Base-by-base conservation (phyloP, 2,797 vertebrate species). In the Acanthornis magna region DNA sequence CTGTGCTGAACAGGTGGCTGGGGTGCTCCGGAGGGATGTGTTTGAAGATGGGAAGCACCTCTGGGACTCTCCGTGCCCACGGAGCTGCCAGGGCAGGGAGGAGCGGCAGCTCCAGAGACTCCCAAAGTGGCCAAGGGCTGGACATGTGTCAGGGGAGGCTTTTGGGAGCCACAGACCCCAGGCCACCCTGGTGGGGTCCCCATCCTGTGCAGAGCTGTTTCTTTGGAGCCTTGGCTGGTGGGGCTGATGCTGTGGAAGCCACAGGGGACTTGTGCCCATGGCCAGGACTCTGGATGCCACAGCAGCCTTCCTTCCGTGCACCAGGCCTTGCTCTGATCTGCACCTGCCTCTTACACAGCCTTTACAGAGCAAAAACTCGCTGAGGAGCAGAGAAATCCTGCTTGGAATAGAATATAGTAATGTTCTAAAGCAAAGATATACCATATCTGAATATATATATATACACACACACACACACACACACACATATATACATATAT, bases 1-100 rank as follows among this genome's bases (percentile, higher is more conserved):
- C 72, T 36, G 20, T 2, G 7, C 45, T 57, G 81, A 89, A 26
- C 77, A 87, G 77, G 91, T 89, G 81, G 51, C 71, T 82, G 68
- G 58, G 66, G 60, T 4, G 60, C 61, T 94, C 88, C 60, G 16
- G 38, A 38, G 73, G 30, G 82, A 70, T 32, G 53, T 3, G 36
- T 43, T 43, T 55, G 78, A 55, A 19, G 75, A 13, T 14, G 48
- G 74, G 82, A 60, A 55, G 27, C 36, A 34, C 67, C 63, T 53
- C 72, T 0, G 1, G 61, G 67, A 48, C 10, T 27, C 54, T 18
- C 50, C 0, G 0, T 50, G 50, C 61, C 70, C 10, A 0, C 4
- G 62, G 62, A 82, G 51, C 38, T 26, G 32, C 71, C 43, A 20
- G 79, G 36, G 38, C 0, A 2, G 30, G 50, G 48, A 38, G 32